Base-by-base conservation (phyloP, 2,888 invertebrate genomes). In the Eupithecia tripunctaria region DNA sequence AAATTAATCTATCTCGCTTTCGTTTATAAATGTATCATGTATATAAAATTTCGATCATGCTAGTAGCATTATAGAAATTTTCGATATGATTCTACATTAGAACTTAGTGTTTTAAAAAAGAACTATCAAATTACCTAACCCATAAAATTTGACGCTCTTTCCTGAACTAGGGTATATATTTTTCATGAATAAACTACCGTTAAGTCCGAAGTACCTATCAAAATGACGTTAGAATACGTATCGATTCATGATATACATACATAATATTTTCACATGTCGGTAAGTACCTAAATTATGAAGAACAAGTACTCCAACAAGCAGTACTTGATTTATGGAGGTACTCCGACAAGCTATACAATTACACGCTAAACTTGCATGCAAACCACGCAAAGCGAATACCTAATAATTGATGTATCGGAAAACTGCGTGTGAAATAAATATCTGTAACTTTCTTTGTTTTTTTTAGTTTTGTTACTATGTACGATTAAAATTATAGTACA, bases 371-470 rank as follows among this genome's bases (percentile, higher is more conserved):
- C 29, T 51, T 25, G 21, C 51, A 51, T 21, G 51, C 56, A 25
- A 60, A 60, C 18, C 60, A 29, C 29, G 29, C 29, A 18, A 60
- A 60, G 60, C 60, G 12, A 60, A 60, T 29, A 29, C 15, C 60
- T 60, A 21, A 25, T 18, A 60, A 18, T 29, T 27, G 15, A 27
- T 29, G 18, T 60, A 60, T 27, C 60, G 27, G 7, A 29, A 21
- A 60, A 29, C 60, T 60, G 60, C 60, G 60, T 60, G 60, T 29
- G 29, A 60, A 60, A 60, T 60, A 29, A 27, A 60, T 60, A 60
- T 60, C 1, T 29, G 47, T 47, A 18, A 60, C 27, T 60, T 60
- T 60, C 60, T 60, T 29, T 29, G 27, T 2, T 60, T 60, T 60
- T n/a, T 5, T 60, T 7, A 5, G 6, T 60, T 29, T 60, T 29